Base-by-base conservation (phyloP, 2,888 invertebrate genomes). In the Agonopterix subpropinquella region DNA sequence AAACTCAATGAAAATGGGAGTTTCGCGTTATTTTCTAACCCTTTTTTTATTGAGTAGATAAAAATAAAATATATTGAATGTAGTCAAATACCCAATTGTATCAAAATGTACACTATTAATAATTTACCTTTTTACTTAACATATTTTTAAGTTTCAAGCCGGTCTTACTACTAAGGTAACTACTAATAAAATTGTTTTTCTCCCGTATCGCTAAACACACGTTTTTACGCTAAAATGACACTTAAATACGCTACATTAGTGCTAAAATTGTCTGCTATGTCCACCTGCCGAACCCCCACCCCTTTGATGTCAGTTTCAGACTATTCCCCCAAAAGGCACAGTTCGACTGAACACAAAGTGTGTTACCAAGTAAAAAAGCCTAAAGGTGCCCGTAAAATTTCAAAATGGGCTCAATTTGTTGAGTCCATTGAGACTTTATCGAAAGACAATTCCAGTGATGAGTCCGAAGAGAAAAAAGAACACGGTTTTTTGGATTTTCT, bases 381-480 rank as follows among this genome's bases (percentile, higher is more conserved):
- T 54, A 60, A 56, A 36, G 10, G 41, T 28, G 57, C 61, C 43
- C 52, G 2, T 36, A 70, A 60, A 58, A 55, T 55, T 35, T 67
- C 75, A 0, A 78, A 71, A 64, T 80, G 79, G 80, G 56, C 73
- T 0, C 77, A 77, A 28, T 80, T 79, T 41, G 67, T 80, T 11
- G 81, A 80, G 11, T 73, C 80, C 0, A 68, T 80, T 4, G 79
- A 80, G 9, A 61, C 65, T 0, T 47, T 72, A 4, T 54, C 74
- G 0, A 73, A 65, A 55, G 71, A 76, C 8, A 64, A 76, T 36
- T 60, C 74, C 0, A 61, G 64, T 2, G 60, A 70, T 2, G 75
- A 76, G 13, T 61, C 48, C 49, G 28, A 28, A 28, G 67, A 67
- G 52, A 69, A 53, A 54, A 64, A 52, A 57, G 71, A 74, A 15